Evolutionary conservation across 2,797 vertebrate genomes (phyloP), one percentile per base, ranked within the genome.

Genomic region (Nothura maculosa): DNA sequence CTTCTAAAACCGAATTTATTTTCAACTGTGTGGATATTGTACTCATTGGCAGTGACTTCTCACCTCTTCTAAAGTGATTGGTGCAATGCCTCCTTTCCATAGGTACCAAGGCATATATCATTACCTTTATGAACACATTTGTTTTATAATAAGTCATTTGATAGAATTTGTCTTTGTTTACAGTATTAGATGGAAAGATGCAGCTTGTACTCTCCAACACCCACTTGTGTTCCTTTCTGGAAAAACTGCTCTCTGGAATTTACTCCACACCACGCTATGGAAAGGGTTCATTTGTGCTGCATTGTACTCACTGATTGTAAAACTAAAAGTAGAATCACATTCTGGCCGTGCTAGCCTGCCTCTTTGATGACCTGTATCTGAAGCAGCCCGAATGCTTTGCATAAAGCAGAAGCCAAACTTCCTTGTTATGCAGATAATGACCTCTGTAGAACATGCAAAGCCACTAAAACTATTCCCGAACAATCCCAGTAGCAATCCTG

Each of bases 361-460:
- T 25, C 22, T 91, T 58, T 28, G 50, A 30, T 92, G 90, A 47
- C 48, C 85, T 90, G 47, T 61, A 83, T 54, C 67, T 91, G 77
- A 68, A 66, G 42, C 89, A 68, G 62, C 48, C 25, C 54, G 87
- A 43, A 79, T 73, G 70, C 74, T 81, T 34, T 78, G 70, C 66
- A 52, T 93, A 89, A 95, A 91, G 48, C 58, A 87, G 87, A 91
- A 83, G 77, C 67, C 80, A 86, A 63, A 78, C 80, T 70, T 95
- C 54, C 83, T 72, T 78, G 87, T 89, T 86, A 94, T 73, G 88
- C 74, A 76, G 77, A 86, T 87, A 90, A 95, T 92, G 80, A 70
- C 81, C 28, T 69, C 15, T 62, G 76, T 54, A 57, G 43, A 52
- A 64, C 60, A 90, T 48, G 52, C 36, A 61, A 67, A 87, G 38